Evolutionary conservation across 2,113 vertebrate species (phyloP), one percentile per base, ranked within the genome.

Genomic region (Actenoides hombroni): DNA sequence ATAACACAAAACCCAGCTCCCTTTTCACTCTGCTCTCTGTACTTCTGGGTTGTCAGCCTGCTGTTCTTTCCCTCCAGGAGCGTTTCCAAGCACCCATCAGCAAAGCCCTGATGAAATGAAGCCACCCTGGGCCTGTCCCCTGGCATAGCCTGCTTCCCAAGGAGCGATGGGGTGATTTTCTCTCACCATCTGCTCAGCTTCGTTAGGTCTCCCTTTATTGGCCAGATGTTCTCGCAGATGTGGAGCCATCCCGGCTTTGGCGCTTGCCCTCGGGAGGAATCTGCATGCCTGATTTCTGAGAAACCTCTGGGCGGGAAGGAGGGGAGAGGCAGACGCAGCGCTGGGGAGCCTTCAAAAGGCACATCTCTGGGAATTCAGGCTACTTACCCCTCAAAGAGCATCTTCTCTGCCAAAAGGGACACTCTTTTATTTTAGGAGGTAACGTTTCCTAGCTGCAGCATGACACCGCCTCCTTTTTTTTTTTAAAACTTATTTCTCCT

Each of bases 131-230:
- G 35, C 14, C 44, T 57, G 35, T 64, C 29, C 70, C 54, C 49
- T 79, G 0, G 0, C 51, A 19, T 35, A 42, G 78, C 57, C 67
- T 70, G 80, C 64, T 83, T 83, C 85, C 24, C 59, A 60, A 60
- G 90, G 82, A 91, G 77, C 5, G 2, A n/a, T 5, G 14, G 83
- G 48, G 81, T 64, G 53, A 18, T 96, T 81, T 96, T 79, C 76
- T 95, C 95, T 84, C 63, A 78, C 78, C 87, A 97, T 88, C 93
- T 92, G 93, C 65, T 92, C 26, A 16, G 40, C 71, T 88, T 80
- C 37, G 4, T 79, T 31, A 89, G 20, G 81, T 76, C 79, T 57
- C 79, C 59, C 92, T 96, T 91, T 75, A 89, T 74, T 70, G 77
- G 90, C 90, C 84, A 95, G 91, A 95, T 93, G 90, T 69, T 82